A percentile compares a stretch with the other conserved stretches of the same genome.
Evolutionary conservation across 2,113 vertebrate genomes (phyloP).

Genomic region (Spheniscus mendiculus): DNA sequence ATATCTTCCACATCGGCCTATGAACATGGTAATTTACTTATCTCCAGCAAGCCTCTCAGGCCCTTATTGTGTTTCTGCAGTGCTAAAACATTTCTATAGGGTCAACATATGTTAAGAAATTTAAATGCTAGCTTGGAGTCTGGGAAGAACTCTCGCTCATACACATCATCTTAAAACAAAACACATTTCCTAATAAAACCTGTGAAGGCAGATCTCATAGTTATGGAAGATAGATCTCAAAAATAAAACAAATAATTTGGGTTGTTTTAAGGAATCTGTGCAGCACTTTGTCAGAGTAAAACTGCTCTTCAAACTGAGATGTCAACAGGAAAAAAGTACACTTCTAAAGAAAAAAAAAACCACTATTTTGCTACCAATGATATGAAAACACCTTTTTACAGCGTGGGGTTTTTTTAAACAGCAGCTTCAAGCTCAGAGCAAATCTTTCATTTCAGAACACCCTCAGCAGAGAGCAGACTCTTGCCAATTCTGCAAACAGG

Average conservation of each 20-base stretch:
- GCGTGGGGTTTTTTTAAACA: accelerated
- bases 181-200: neutral
- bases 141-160: neutral
- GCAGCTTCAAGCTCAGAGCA: neutral
- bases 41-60: neutral
- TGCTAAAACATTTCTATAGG: neutral
- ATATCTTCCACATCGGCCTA: neutral
- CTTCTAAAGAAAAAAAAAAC: neutral
- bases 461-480: neutral
- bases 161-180: neutral
- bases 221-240: neutral
- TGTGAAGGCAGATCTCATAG: neutral
- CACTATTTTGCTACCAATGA: neutral
- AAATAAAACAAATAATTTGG: neutral
- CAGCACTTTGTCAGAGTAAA: neutral
- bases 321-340: neutral
- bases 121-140: neutral
- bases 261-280: neutral
- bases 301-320: neutral
- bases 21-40: neutral
- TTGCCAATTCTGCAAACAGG: neutral
- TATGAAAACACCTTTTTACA: neutral
- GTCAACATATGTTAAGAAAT: neutral
- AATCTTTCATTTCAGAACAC: neutral
- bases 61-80: neutral